Percentiles rank a stretch among this genome's conserved stretches.
These are phyloP conservation scores for Drosophila ananassae DNA, from an alignment of 1,140 invertebrate genomes.

Conservation along the genomic window DNA sequence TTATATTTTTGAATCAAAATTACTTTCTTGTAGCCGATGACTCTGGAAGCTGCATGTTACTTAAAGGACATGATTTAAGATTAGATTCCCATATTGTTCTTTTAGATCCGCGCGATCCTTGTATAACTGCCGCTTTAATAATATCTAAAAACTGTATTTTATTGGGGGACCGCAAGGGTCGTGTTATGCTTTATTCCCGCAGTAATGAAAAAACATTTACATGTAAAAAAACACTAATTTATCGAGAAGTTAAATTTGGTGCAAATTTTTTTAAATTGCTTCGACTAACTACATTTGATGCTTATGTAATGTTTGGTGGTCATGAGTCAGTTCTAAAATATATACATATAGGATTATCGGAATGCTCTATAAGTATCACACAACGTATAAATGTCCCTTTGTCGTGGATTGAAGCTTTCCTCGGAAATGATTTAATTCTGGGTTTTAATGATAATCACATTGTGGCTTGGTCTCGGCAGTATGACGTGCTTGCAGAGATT, in stretches of 20 bases:
- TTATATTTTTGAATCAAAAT: slow-evolving; percentile 57
- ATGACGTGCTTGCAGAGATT: slow-evolving; percentile 63
- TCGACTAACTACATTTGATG: not conserved
- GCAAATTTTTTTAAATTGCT: slow-evolving; percentile 54
- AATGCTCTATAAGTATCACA: slow-evolving; percentile 24
- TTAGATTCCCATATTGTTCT: slow-evolving; percentile 37
- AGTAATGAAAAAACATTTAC: slow-evolving; percentile 9
- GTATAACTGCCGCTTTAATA: slow-evolving; percentile 69
- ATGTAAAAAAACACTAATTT: slow-evolving; percentile 34
- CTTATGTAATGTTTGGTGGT: slow-evolving; percentile 55
- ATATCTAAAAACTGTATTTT: slow-evolving; percentile 44
- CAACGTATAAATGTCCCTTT: slow-evolving; percentile 55
- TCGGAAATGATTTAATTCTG: slow-evolving; percentile 45
- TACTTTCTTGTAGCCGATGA: slow-evolving; percentile 66
- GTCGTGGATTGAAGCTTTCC: slow-evolving; percentile 61
- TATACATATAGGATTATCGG: slow-evolving; percentile 25
- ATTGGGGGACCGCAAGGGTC: slow-evolving; percentile 72
- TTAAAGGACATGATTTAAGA: slow-evolving; percentile 21
- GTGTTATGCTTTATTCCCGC: slow-evolving; percentile 55
- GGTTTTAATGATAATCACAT: slow-evolving; percentile 82
- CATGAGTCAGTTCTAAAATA: slow-evolving; percentile 66
- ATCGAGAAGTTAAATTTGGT: slow-evolving; percentile 69
- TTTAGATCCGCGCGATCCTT: slow-evolving; percentile 51
- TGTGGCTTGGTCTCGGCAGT: slow-evolving; percentile 63
- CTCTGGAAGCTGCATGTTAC: slow-evolving; percentile 57